Evolutionary conservation across 2,888 invertebrate genomes (phyloP), one percentile per base, ranked within the genome.

Genomic region (Drosophila mettleri): DNA sequence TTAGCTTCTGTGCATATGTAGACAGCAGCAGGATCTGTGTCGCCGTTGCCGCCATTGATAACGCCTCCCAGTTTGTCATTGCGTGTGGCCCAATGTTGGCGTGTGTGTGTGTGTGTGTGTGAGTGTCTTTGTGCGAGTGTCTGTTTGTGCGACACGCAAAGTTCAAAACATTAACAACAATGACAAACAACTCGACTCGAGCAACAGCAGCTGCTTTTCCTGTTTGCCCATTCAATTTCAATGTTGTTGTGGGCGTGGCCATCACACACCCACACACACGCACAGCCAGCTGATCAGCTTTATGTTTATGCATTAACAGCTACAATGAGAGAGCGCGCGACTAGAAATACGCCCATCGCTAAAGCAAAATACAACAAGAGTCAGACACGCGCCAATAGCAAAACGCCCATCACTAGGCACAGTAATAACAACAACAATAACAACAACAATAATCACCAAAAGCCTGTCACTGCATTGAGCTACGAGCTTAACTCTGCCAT

Each of bases 81-180:
- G 75, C 61, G 78, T 78, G 64, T 46, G 58, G 14, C 49, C 3
- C 29, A 38, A 36, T 46, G 57, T 54, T 41, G 22, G 16, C 24
- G 51, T 52, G 52, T 52, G 27, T 31, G 58, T 46, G 20, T 29
- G 27, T 29, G 14, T 55, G 45, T 46, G 34, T 57, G 43, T 45
- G 45, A 33, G 58, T 22, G n/a, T 33, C 6, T 31, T 31, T 48
- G 53, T 48, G 34, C n/a, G 54, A 63, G n/a, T n/a, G n/a, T 33
- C 6, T 14, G 29, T 31, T 31, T 48, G 53, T 48, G 34, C n/a
- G 54, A 63, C 81, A 87, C 81, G 88, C 88, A 82, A 87, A 64
- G 48, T 49, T 55, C 36, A 38, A 71, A 72, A 87, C 87, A 87
- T 78, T 67, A 78, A 72, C 78, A 74, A 74, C 74, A 85, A 77